phyloP scores from a whole-genome alignment of 2,797 vertebrate species.

The Microhierax caerulescens region DNA sequence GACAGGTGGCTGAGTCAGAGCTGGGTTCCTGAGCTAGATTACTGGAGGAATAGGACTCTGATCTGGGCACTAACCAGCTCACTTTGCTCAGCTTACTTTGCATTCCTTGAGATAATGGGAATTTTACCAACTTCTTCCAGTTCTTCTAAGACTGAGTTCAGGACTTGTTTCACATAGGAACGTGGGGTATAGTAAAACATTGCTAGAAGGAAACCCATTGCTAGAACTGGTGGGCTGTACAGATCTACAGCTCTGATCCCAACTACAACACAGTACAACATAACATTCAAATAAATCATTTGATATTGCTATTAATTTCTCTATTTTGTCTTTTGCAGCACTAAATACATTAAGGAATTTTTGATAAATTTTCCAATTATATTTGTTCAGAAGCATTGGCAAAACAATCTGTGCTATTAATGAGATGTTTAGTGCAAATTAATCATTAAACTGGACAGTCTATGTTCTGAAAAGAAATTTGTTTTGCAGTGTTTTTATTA shows the following conservation, averaged over 20 bases:
- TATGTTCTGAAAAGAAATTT: neutral
- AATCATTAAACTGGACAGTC: conserved; percentile 25
- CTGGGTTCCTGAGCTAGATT: neutral
- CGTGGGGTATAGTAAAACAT: neutral
- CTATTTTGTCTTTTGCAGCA: neutral
- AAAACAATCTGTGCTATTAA: conserved; percentile 64
- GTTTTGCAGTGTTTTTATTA: conserved; percentile 17
- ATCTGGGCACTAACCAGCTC: neutral
- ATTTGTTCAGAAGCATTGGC: conserved; percentile 46
- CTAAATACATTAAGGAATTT: conserved; percentile 67
- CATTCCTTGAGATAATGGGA: neutral
- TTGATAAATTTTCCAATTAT: conserved; percentile 69
- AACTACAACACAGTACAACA: neutral
- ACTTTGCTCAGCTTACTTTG: neutral
- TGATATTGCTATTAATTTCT: neutral
- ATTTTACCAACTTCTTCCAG: neutral
- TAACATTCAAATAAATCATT: conserved; percentile 14
- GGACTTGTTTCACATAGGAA: neutral
- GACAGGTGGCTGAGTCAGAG: neutral
- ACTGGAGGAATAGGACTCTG: neutral
- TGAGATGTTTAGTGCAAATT: conserved; percentile 51
- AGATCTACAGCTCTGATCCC: neutral
- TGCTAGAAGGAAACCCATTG: neutral
- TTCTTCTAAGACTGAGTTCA: neutral
- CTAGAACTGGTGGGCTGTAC: neutral